Conservation (phyloP, 1,140 invertebrate species). For the Diploscapter pachys region DNA sequence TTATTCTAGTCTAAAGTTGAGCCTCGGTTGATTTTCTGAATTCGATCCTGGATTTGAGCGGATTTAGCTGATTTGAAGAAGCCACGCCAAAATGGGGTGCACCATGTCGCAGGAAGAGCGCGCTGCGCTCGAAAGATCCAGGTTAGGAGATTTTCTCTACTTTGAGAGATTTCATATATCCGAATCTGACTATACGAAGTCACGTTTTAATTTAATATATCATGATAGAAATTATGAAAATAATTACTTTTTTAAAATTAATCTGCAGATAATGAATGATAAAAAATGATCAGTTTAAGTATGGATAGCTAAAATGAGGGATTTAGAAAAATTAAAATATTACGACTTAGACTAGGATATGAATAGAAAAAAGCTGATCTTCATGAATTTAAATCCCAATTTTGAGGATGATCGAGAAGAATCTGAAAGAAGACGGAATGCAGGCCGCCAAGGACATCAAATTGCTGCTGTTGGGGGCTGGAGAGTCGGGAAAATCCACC, state of each 20-base stretch:
- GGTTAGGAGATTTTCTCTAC: background rate
- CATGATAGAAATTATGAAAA: too few species aligned
- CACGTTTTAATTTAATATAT: too few species aligned
- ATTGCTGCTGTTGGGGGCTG: conserved; percentile 76
- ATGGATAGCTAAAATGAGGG: too few species aligned
- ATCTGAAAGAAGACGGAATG: conserved; percentile 97
- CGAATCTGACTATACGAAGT: background rate
- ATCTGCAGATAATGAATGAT: background rate
- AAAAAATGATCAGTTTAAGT: conserved; percentile 4
- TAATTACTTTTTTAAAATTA: too few species aligned
- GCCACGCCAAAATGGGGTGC: conserved; percentile 51
- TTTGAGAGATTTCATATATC: background rate
- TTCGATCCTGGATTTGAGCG: too few species aligned
- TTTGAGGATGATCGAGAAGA: conserved; percentile 43
- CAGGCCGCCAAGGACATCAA: conserved; percentile 99
- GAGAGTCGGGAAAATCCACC: conserved; percentile 70
- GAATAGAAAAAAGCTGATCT: too few species aligned
- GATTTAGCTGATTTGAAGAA: too few species aligned
- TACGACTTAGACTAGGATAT: too few species aligned
- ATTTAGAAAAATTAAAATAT: too few species aligned
- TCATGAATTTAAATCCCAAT: too few species aligned
- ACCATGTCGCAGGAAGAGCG: conserved; percentile 58
- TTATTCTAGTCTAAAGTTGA: too few species aligned
- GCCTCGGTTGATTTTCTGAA: too few species aligned
- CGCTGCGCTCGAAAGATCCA: conserved; percentile 49